Evolutionary conservation across 2,797 vertebrate species (phyloP), one percentile per base, ranked within the genome.

Genomic region (Periparus ater): DNA sequence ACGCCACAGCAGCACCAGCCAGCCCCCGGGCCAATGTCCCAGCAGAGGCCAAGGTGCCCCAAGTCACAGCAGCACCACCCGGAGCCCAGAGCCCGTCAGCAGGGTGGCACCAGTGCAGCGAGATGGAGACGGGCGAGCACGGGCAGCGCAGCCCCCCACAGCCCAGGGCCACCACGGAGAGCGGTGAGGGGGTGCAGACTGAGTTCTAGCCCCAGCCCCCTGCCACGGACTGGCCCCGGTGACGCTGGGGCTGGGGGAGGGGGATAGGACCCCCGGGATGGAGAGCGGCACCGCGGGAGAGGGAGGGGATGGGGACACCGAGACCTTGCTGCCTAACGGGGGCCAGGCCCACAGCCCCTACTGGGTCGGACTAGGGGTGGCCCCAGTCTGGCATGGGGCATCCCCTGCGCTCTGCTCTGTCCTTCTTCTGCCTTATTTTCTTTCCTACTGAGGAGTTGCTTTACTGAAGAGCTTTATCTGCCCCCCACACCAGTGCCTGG

Each of bases 171-270:
- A 83, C 25, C 12, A 57, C 75, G 17, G 54, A 95, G 95, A 93
- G 97, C 48, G 10, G 96, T 22, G 95, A 94, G 91, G 94, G 85
- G 91, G 84, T 97, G 91, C 98, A 98, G 97, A 98, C 98, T 9
- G 97, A 98, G 96, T 98, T 98, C 95, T 98, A 98, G 95, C 93
- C 88, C 21, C 7, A 3, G 7, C 51, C 26, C 29, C 45, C 36
- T 6, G 2, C 62, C n/a, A 2, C 9, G 80, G 91, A 95, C 92
- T 91, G 88, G 76, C 76, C 63, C 85, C 0, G 22, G 73, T 68
- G 42, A 27, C 26, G 0, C 88, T 2, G 11, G 78, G 89, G 84
- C 30, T 60, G 79, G 86, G 89, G 84, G 26, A n/a, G 53, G 71
- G 83, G 87, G 57, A 32, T 7, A 44, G 71, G 80, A 75, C 15